Base-by-base conservation (phyloP, 2,888 invertebrate genomes). In the Phasia obesa region DNA sequence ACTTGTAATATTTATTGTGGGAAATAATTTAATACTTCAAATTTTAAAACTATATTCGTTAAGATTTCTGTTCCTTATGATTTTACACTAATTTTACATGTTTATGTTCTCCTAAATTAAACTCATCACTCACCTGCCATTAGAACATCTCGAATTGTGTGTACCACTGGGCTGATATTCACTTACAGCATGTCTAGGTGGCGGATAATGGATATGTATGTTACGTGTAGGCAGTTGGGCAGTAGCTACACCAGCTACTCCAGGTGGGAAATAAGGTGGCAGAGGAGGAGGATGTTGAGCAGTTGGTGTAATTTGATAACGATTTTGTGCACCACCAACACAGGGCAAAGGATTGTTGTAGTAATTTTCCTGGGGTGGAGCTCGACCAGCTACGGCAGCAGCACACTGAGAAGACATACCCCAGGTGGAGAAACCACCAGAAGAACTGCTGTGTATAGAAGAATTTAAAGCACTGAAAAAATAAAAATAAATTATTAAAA, bases 351-450 rank as follows among this genome's bases (percentile, higher is more conserved):
- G 91, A 87, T 91, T 91, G 81, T 91, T 91, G 49, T 91, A 91
- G 76, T 90, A 88, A 84, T 90, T 90, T 85, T 91, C 91, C 19
- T 88, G 90, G 2, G 89, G 88, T 47, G 87, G 88, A 27, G 84
- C 87, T 17, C 85, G 81, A 6, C 51, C 78, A 17, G 38, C 73
- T 15, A 47, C 62, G 2, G 76, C 75, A 31, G 85, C 88, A 25
- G 85, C 88, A 75, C 89, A 90, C 59, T 90, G 91, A 15, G 91
- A 91, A 6, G 89, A 88, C 23, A 91, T 88, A 51, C 91, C 91
- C 92, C 91, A 91, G 47, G 91, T 91, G 1, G 92, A 91, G 85
- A 91, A 92, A 38, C 91, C 91, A 35, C 91, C 91, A 2, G 92
- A 91, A n/a, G 91, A 91, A 51, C 88, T 88, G 84, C 92, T 91